Evolutionary conservation across 92 coral and sea anemone species (phyloP).

Genomic region (Anthopleura xanthogrammica): DNA sequence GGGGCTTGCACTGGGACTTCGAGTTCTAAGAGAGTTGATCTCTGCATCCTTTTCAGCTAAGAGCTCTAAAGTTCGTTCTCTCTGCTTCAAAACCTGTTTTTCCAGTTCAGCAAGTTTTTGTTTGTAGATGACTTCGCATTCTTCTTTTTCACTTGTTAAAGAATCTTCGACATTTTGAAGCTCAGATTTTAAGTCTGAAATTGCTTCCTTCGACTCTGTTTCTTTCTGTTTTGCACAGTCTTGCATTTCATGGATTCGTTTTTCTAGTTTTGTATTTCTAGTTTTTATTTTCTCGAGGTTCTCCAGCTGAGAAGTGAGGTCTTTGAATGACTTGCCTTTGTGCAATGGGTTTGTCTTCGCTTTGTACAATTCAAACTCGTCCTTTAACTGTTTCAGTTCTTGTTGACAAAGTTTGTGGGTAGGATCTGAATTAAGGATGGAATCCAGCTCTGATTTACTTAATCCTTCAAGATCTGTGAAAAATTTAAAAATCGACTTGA

Average conservation of each 20-base stretch:
- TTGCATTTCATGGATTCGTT: constrained; percentile 66
- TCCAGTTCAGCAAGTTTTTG: constrained; percentile 92
- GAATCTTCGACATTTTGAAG: constrained; percentile 50
- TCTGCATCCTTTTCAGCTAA: constrained; percentile 94
- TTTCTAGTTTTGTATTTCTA: constrained; percentile 60
- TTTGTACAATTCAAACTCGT: constrained; percentile 95
- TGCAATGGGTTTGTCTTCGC: constrained; percentile 73
- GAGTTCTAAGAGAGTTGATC: constrained; percentile 64
- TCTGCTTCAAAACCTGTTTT: constrained; percentile 87
- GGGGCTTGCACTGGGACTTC: constrained; percentile 72
- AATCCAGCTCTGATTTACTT: constrained; percentile 94
- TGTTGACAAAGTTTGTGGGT: constrained; percentile 90
- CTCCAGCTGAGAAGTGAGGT: constrained; percentile 76
- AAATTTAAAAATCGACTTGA: neutral
- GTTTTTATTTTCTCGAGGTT: constrained; percentile 68
- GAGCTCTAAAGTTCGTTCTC: constrained; percentile 84
- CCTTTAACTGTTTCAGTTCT: constrained; percentile 89
- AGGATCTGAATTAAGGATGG: constrained; percentile 80
- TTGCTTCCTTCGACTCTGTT: constrained; percentile 46
- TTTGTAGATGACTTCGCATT: constrained; percentile 49
- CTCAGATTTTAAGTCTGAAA: constrained; percentile 48
- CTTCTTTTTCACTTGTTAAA: constrained; percentile 62
- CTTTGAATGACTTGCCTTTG: constrained; percentile 75
- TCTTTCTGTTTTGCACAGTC: constrained; percentile 52
- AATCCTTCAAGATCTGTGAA: constrained; percentile 66